Evolutionary conservation across 1,140 invertebrate genomes (phyloP).

Genomic region (Vanessa tameamea): DNA sequence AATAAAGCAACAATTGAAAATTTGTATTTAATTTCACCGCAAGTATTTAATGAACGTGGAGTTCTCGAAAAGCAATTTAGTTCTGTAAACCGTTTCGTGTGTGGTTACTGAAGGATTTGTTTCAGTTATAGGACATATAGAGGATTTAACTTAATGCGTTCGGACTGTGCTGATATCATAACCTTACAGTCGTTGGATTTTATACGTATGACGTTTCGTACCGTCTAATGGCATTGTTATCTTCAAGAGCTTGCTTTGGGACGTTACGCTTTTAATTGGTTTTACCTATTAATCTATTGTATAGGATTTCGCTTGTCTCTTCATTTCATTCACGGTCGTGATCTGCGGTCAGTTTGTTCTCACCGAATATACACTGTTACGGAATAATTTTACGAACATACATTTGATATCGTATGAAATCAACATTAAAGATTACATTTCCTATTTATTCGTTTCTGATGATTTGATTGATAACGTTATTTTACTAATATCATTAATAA

Average conservation of each 20-base stretch:
- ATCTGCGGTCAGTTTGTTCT: too few species aligned
- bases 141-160: neutral
- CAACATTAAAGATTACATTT: too few species aligned
- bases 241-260: neutral
- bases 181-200: neutral
- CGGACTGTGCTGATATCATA: constrained; percentile 2
- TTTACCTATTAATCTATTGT: neutral
- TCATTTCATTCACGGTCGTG: too few species aligned
- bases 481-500: too few species aligned
- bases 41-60: constrained; percentile 40
- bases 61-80: constrained; percentile 50
- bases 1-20: too few species aligned
- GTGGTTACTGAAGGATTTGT: constrained; percentile 16
- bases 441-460: too few species aligned
- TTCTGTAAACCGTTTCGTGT: constrained; percentile 46
- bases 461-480: too few species aligned
- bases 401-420: too few species aligned
- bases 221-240: neutral
- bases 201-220: neutral
- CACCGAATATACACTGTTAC: too few species aligned
- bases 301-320: too few species aligned
- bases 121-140: constrained; percentile 16
- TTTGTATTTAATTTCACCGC: constrained; percentile 40
- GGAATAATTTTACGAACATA: too few species aligned
- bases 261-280: neutral